These are phyloP conservation scores for Tetranychus urticae DNA, from an alignment of 1,140 invertebrate species.

Conservation along the genomic window DNA sequence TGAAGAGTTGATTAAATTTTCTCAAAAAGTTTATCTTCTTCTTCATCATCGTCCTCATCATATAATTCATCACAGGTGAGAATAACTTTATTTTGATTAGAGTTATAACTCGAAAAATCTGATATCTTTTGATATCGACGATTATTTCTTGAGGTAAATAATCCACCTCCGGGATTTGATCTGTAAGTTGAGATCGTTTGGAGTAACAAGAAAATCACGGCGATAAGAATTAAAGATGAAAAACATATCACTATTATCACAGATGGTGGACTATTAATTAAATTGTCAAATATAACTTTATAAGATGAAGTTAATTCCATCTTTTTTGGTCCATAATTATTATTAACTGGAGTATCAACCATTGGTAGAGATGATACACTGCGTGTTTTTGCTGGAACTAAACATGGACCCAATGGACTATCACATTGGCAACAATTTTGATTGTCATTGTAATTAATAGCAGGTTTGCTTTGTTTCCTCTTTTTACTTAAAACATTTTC, in stretches of 20 bases:
- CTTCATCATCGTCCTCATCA: not conserved
- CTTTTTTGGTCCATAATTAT: not conserved
- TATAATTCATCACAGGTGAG: not conserved
- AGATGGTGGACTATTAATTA: not conserved
- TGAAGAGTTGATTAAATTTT: not conserved
- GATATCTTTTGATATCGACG: not conserved
- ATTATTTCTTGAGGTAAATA: not conserved
- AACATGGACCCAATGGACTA: not conserved
- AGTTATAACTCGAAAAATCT: not conserved
- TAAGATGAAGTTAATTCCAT: not conserved
- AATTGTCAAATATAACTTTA: not conserved
- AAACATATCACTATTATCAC: not conserved
- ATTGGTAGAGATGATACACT: not conserved
- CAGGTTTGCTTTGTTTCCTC: too few relatives aligned
- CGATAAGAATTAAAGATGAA: not conserved
- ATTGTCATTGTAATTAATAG: too few relatives aligned
- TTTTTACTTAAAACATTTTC: not conserved
- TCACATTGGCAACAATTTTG: not conserved
- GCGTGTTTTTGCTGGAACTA: not conserved
- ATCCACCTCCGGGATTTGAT: not conserved
- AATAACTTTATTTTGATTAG: not conserved
- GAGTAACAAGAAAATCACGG: not conserved
- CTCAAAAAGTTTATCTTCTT: constrained; percentile 4
- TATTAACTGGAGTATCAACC: not conserved
- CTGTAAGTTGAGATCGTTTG: not conserved